Conservation (phyloP, 2,888 invertebrate species). For the Chromoteleia sp. region DNA sequence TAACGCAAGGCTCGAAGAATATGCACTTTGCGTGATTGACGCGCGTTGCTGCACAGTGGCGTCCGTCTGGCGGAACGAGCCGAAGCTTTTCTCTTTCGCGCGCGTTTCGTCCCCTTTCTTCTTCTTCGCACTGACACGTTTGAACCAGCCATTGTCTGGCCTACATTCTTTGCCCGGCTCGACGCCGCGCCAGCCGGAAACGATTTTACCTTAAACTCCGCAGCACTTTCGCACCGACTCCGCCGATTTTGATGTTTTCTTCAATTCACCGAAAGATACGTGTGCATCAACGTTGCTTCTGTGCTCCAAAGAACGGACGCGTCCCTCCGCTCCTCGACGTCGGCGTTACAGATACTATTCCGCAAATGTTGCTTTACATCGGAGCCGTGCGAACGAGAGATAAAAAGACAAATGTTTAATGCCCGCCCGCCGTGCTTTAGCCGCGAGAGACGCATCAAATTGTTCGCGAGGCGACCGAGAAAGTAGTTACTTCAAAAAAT, state of each 20-base stretch:
- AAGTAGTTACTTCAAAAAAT: slow-evolving; percentile 35
- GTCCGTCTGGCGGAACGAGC: slow-evolving; percentile 75
- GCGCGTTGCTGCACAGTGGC: slow-evolving; percentile 74
- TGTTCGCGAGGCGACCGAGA: neutral
- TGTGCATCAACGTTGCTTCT: slow-evolving; percentile 41
- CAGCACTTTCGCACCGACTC: slow-evolving; percentile 29
- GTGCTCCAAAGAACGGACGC: slow-evolving; percentile 18
- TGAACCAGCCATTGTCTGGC: slow-evolving; percentile 74
- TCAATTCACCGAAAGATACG: slow-evolving; percentile 37
- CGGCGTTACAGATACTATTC: slow-evolving; percentile 42
- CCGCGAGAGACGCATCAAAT: slow-evolving; percentile 16
- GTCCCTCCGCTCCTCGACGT: neutral
- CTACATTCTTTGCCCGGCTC: slow-evolving; percentile 68
- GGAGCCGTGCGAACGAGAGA: slow-evolving; percentile 10
- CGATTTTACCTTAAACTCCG: slow-evolving; percentile 60
- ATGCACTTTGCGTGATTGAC: slow-evolving; percentile 83
- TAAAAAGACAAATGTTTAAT: slow-evolving; percentile 40
- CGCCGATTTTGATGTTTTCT: slow-evolving; percentile 49
- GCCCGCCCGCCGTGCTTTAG: slow-evolving; percentile 7
- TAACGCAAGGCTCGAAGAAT: slow-evolving; percentile 78
- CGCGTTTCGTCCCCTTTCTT: slow-evolving; percentile 27
- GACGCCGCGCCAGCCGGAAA: slow-evolving; percentile 36
- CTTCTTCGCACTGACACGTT: slow-evolving; percentile 69
- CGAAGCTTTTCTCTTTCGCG: slow-evolving; percentile 53
- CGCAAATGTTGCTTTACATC: slow-evolving; percentile 33